These are phyloP conservation scores for Neodiprion fabricii DNA, from an alignment of 1,140 invertebrate species.

Conservation along the genomic window DNA sequence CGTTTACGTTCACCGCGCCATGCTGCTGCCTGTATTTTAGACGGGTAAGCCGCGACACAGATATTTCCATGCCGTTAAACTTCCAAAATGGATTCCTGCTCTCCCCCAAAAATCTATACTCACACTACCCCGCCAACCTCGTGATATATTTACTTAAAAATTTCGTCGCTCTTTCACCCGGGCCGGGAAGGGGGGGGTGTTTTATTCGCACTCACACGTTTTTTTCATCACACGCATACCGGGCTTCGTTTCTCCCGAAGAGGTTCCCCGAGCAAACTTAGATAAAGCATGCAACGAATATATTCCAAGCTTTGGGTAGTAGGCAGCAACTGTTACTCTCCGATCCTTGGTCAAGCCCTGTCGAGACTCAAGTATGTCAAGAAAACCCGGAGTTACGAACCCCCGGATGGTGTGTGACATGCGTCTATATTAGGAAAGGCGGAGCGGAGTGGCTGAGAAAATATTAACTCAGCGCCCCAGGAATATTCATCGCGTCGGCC, in stretches of 20 bases:
- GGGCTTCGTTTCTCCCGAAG: too few species aligned
- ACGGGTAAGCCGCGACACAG: neutral
- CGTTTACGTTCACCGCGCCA: neutral
- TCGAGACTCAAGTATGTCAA: too few species aligned
- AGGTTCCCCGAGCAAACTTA: too few species aligned
- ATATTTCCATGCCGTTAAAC: constrained; percentile 5
- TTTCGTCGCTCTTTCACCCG: too few species aligned
- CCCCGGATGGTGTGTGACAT: neutral
- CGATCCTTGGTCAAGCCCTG: too few species aligned
- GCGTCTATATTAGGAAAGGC: neutral
- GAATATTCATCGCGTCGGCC: neutral
- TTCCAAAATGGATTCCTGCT: neutral
- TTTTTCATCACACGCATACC: too few species aligned
- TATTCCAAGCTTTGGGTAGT: too few species aligned
- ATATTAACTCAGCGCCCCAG: constrained; percentile 3
- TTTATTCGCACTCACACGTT: too few species aligned
- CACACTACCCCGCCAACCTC: neutral
- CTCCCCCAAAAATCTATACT: neutral
- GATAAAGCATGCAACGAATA: too few species aligned
- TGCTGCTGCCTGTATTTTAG: neutral
- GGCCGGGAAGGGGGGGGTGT: too few species aligned
- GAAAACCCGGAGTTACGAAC: too few species aligned
- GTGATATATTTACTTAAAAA: neutral
- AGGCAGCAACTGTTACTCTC: too few species aligned
- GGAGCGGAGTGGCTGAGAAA: neutral